Evolutionary conservation across 1,140 invertebrate species (phyloP).

Genomic region (Mizuhopecten yessoensis): DNA sequence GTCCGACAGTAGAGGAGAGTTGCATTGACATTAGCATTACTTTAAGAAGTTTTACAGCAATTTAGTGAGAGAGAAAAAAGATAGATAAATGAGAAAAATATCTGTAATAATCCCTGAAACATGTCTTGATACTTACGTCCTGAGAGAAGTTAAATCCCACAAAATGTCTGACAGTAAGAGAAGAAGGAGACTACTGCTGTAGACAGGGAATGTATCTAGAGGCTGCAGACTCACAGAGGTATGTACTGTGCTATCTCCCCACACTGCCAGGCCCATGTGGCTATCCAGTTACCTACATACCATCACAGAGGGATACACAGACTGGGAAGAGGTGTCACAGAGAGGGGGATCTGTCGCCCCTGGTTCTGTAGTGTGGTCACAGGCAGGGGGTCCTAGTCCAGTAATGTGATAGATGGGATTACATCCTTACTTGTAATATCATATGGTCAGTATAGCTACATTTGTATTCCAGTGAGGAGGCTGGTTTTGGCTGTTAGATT

Average conservation of each 20-base stretch:
- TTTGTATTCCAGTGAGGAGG: too few species aligned
- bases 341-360: not conserved
- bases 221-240: not conserved
- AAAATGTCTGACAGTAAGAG: not conserved
- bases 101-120: not conserved
- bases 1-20: not conserved
- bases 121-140: not conserved
- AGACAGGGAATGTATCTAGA: conserved; percentile 23
- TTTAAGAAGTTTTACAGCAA: too few species aligned
- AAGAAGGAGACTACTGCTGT: conserved; percentile 2
- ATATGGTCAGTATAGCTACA: not conserved
- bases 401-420: not conserved
- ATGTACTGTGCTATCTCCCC: not conserved
- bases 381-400: not conserved
- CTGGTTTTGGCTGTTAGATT: too few species aligned
- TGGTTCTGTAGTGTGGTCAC: too few species aligned
- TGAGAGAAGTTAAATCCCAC: not conserved
- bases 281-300: conserved; percentile 1
- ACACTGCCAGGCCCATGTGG: not conserved
- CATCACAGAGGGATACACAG: not conserved
- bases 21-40: too few species aligned
- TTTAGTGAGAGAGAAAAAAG: too few species aligned
- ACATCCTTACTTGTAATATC: not conserved
- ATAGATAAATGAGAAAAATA: not conserved
- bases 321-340: not conserved